Evolutionary conservation across 2,797 vertebrate species (phyloP), one percentile per base, ranked within the genome.

Genomic region (Bothrops alternatus): DNA sequence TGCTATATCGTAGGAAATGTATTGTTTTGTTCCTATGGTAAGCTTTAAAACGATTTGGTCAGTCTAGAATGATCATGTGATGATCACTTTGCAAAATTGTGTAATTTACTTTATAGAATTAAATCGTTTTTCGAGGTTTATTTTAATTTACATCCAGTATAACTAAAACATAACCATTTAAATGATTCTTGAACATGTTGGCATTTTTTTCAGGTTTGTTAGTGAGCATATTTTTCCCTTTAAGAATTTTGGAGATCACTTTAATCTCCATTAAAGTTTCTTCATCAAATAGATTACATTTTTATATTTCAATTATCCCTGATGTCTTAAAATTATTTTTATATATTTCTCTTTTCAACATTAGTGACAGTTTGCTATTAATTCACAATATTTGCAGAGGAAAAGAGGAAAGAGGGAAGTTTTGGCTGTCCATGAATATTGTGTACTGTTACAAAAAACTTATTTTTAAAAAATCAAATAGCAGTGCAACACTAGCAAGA

Each of bases 401-500:
- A 61, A 50, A 50, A 93, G 88, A 25, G 73, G 91, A 86, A 92
- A 7, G 3, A 82, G 57, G 32, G 37, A 16, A 95, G 82, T 87
- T 96, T 32, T 0, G 50, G 26, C 90, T 82, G 93, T 93, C 18
- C 20, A 86, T 85, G 60, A 95, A 88, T n/a, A 92, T 3, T 87
- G 18, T 88, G 88, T 95, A 93, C 93, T 90, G 7, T 61, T 87
- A 55, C 53, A n/a, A 50, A 63, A 63, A 28, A 25, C 25, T 4
- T 25, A 57, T 7, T 6, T 13, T 53, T 32, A 47, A 86, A 69
- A 86, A 89, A 86, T 55, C 73, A 63, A 92, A 93, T 90, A 92
- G 93, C 90, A 94, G 73, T 90, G 18, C 87, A 94, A 20, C 20
- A 61, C 4, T 20, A 63, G 47, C 90, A 94, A 37, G 92, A 95